phyloP scores from a whole-genome alignment of 2,888 invertebrate genomes.

The Oligia strigilis region DNA sequence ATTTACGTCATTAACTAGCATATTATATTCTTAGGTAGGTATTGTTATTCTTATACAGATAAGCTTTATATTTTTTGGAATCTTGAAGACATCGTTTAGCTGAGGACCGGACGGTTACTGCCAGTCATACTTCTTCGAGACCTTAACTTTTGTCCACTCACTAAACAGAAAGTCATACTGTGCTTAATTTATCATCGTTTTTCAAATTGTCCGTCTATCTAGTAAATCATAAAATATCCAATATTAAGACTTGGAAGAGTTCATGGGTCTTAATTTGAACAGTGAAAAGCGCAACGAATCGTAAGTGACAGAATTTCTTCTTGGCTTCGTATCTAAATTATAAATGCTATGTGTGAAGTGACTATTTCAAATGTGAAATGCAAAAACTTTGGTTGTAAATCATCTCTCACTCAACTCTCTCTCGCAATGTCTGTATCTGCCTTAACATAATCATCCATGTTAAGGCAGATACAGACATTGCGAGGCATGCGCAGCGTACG shows the following conservation, averaged over 20 bases:
- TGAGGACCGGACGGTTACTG: neutral
- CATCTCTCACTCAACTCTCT: too few species aligned
- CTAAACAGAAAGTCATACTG: conserved; percentile 21
- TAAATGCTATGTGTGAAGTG: conserved; percentile 36
- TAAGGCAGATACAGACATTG: too few species aligned
- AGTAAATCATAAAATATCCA: conserved; percentile 32
- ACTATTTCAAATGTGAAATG: conserved; percentile 21
- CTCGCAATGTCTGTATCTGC: too few species aligned
- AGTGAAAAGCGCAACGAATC: conserved; percentile 60
- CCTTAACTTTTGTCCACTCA: neutral
- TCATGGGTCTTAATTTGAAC: conserved; percentile 56
- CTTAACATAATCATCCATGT: too few species aligned
- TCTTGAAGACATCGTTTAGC: neutral
- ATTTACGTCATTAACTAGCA: too few species aligned
- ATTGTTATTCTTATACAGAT: neutral
- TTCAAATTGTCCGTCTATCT: conserved; percentile 34
- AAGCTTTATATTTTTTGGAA: neutral
- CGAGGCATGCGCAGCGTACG: too few species aligned
- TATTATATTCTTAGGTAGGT: too few species aligned
- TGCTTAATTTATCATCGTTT: conserved; percentile 34
- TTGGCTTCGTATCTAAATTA: conserved; percentile 41
- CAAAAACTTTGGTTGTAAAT: neutral
- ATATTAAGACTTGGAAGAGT: conserved; percentile 40
- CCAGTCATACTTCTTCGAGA: neutral
- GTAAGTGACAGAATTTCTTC: conserved; percentile 62